Conservation (phyloP, 2,113 vertebrate species). For the Opisthocomus hoazin region DNA sequence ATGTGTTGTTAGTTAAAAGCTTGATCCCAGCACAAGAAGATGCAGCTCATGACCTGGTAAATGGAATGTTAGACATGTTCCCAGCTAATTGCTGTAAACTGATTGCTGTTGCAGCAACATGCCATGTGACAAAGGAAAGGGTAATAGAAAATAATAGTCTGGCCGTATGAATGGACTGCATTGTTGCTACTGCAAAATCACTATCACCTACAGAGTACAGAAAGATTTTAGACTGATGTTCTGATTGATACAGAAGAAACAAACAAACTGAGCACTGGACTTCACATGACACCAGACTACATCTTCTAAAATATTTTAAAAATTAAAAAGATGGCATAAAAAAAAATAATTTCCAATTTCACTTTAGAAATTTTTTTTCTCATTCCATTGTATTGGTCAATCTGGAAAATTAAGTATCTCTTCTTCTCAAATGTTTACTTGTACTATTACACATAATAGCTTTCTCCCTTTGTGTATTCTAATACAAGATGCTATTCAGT, state of each 20-base stretch:
- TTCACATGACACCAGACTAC: rapidly evolving
- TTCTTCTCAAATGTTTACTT: background rate
- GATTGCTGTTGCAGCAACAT: background rate
- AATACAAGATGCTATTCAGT: background rate
- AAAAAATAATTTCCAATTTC: background rate
- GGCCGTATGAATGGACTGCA: background rate
- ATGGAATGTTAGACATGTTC: background rate
- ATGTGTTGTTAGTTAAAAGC: background rate
- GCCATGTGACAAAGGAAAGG: background rate
- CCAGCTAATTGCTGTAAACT: background rate
- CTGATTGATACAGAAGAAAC: background rate
- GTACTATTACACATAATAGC: background rate
- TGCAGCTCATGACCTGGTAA: background rate
- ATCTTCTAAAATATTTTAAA: background rate
- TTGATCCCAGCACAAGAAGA: background rate
- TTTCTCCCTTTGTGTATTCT: background rate
- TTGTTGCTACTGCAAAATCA: background rate
- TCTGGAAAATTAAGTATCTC: background rate
- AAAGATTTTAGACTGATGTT: background rate
- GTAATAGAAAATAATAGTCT: background rate
- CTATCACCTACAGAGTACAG: background rate
- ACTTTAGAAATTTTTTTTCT: background rate
- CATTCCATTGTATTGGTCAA: background rate
- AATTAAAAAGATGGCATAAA: background rate
- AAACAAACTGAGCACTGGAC: background rate